phyloP scores from a whole-genome alignment of 2,113 vertebrate species.

The Myrmophylax atrothorax region DNA sequence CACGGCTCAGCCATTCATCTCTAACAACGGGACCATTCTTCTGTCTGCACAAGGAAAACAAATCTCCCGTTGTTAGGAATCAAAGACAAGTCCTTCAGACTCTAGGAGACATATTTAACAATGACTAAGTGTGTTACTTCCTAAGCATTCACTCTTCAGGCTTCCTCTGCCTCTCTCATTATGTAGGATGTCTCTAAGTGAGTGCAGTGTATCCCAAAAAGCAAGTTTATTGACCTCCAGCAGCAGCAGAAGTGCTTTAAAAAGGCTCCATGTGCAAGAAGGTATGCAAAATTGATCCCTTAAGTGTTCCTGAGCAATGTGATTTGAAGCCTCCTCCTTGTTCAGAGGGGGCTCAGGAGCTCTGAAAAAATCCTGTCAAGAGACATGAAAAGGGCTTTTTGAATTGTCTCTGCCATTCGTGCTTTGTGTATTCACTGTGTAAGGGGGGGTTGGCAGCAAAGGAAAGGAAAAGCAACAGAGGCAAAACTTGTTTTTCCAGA shows the following conservation, averaged over 20 bases:
- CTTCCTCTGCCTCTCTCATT: background rate
- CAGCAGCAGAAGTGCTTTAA: slow-evolving; percentile 17
- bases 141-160: slow-evolving; percentile 9
- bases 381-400: background rate
- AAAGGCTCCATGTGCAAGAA: background rate
- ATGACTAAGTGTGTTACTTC: slow-evolving; percentile 21
- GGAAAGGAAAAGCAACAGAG: background rate
- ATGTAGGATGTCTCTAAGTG: background rate
- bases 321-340: background rate
- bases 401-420: background rate
- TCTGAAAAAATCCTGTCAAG: background rate
- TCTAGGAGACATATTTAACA: slow-evolving; percentile 49
- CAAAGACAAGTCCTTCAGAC: slow-evolving; percentile 50
- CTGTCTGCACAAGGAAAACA: slow-evolving; percentile 49
- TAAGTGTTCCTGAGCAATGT: background rate
- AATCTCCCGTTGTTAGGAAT: slow-evolving; percentile 32
- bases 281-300: slow-evolving; percentile 41
- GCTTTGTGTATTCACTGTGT: background rate
- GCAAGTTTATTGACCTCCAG: slow-evolving; percentile 21
- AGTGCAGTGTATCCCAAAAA: background rate
- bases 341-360: background rate
- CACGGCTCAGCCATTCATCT: slow-evolving; percentile 19
- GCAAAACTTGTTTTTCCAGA: background rate
- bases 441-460: background rate
- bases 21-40: background rate